phyloP scores from a whole-genome alignment of 2,113 vertebrate genomes.

The Cisticola juncidis region DNA sequence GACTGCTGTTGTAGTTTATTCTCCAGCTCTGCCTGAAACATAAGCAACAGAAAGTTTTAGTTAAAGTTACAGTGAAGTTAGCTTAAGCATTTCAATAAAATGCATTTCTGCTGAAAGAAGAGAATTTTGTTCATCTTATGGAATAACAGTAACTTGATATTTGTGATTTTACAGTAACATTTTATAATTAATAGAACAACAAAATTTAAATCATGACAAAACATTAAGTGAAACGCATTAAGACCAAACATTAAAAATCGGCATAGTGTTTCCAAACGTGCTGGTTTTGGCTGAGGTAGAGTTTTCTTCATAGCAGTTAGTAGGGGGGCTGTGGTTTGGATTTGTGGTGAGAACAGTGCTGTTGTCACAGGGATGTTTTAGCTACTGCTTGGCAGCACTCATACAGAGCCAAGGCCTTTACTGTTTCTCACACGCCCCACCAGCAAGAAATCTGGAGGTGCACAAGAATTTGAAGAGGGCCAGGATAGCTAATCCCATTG shows the following conservation, averaged over 20 bases:
- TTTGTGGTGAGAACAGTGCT: background rate
- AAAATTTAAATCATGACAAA: background rate
- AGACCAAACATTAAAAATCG: background rate
- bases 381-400: background rate
- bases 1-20: slow-evolving; percentile 80
- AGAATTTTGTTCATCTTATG: background rate
- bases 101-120: background rate
- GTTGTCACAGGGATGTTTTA: background rate
- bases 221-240: background rate
- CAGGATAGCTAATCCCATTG: background rate
- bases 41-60: background rate
- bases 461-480: background rate
- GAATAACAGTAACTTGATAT: background rate
- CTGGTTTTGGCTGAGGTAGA: background rate
- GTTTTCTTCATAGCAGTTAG: background rate
- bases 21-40: slow-evolving; percentile 85
- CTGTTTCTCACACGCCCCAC: background rate
- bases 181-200: background rate
- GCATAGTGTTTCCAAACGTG: background rate
- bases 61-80: background rate
- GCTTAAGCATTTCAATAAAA: background rate
- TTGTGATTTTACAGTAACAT: background rate
- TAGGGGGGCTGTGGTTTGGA: background rate
- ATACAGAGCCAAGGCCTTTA: background rate
- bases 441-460: background rate